Base-by-base conservation (phyloP, 1,140 invertebrate genomes). In the Anastatus disparis region DNA sequence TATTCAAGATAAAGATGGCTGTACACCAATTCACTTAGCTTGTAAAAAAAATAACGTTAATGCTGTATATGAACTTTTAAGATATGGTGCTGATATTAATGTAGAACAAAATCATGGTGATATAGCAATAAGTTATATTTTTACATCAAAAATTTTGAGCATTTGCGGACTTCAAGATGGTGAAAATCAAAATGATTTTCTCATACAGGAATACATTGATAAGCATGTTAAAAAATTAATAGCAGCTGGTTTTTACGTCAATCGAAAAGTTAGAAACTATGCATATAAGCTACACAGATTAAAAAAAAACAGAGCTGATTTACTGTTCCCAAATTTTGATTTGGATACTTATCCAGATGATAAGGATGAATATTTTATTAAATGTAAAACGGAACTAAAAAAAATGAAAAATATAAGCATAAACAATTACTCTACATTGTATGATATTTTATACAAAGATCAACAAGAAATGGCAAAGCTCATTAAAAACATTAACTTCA, bases 371-470 rank as follows among this genome's bases (percentile, higher is more conserved):
- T 27, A 20, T 13, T 1, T 13, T 4, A 22, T 20, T 1, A 12
- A 31, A 13, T 63, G 61, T 38, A 7, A 17, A 2, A 13, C 4
- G 1, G 61, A 63, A 29, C n/a, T 63, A 1, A 20, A 63, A 9
- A 22, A 24, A 13, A 26, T 63, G 46, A 63, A 38, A 10, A 27
- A 3, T 10, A 38, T 46, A 3, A 35, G 24, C 35, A 63, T 63
- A 20, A 46, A 63, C 15, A 63, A 27, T 13, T 63, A 50, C n/a
- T 63, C 44, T 1, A 31, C 27, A 1, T 12, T 63, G 27, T 63
- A 63, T 20, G 38, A 63, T 63, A 22, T 63, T 35, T 35, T 63
- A 15, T 24, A 27, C 6, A 63, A 63, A 38, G 20, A 38, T 15
- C 12, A 10, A 0, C 26, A 63, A 9, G 55, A 58, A 20, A 58